Conservation (phyloP, 2,888 invertebrate species). For the Hydrotaea cyrtoneurina region DNA sequence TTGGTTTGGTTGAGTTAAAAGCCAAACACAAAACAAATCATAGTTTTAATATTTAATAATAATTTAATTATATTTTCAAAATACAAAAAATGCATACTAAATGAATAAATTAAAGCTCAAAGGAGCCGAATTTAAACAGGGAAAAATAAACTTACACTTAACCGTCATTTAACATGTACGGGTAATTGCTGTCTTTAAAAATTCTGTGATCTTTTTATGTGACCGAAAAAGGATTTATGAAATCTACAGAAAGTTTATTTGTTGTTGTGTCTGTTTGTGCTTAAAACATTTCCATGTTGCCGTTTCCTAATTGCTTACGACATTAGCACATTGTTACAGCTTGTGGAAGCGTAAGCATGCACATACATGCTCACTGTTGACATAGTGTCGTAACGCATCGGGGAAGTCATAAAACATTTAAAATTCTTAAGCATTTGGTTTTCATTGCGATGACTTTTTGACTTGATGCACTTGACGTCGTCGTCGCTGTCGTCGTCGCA, state of each 20-base stretch:
- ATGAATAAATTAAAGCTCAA: too few relatives aligned
- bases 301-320: not conserved
- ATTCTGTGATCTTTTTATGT: not conserved
- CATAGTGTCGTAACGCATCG: not conserved
- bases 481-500: not conserved
- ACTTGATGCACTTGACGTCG: not conserved
- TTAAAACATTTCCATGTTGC: not conserved
- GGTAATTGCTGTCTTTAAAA: not conserved
- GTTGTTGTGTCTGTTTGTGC: not conserved
- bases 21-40: not conserved
- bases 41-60: not conserved
- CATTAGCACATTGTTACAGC: not conserved
- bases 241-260: constrained; percentile 6
- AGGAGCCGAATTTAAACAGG: too few relatives aligned
- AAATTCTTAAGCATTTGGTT: not conserved
- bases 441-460: not conserved
- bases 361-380: not conserved
- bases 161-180: too few relatives aligned
- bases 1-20: not conserved
- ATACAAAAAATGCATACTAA: too few relatives aligned
- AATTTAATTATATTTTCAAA: too few relatives aligned
- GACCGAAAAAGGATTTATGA: constrained; percentile 15
- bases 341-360: not conserved
- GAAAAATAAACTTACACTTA: too few relatives aligned
- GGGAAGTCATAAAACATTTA: not conserved